Percentiles rank a stretch among this genome's conserved stretches.
These are phyloP conservation scores for Cyprinodon tularosa DNA, from an alignment of 2,113 vertebrate genomes.

Conservation along the genomic window DNA sequence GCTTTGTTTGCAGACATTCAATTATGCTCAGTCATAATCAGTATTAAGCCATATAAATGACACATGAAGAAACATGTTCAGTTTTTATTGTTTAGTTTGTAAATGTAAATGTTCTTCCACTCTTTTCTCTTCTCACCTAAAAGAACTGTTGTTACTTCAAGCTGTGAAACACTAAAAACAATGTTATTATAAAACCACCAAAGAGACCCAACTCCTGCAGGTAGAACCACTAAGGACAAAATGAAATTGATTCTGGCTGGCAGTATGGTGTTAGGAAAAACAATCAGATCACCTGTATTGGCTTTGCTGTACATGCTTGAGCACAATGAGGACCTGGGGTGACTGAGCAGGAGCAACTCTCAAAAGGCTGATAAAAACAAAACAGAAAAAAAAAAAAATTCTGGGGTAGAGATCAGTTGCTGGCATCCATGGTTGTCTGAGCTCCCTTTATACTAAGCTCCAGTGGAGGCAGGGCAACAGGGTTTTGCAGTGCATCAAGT, in stretches of 20 bases:
- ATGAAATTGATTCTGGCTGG: constrained; percentile 58
- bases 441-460: constrained; percentile 33
- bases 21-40: constrained; percentile 2
- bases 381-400: not conserved
- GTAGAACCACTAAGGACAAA: constrained; percentile 49
- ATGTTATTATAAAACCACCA: constrained; percentile 38
- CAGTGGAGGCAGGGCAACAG: constrained; percentile 45
- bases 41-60: not conserved
- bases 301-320: constrained; percentile 35
- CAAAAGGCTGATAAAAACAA: constrained; percentile 12
- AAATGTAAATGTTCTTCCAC: not conserved
- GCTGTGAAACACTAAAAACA: constrained; percentile 19
- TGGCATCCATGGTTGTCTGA: constrained; percentile 53
- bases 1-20: not conserved
- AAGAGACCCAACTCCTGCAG: constrained; percentile 41
- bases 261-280: constrained; percentile 41
- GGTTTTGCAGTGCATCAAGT: constrained; percentile 42
- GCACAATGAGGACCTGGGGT: constrained; percentile 42
- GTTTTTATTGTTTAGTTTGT: not conserved
- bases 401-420: constrained; percentile 34
- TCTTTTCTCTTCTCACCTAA: not conserved
- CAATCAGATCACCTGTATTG: constrained; percentile 41
- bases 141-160: not conserved
- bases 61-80: constrained; percentile 7
- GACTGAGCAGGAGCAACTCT: constrained; percentile 36